These are phyloP conservation scores for Drosophila subpulchrella DNA, from an alignment of 1,140 invertebrate genomes.

Conservation along the genomic window DNA sequence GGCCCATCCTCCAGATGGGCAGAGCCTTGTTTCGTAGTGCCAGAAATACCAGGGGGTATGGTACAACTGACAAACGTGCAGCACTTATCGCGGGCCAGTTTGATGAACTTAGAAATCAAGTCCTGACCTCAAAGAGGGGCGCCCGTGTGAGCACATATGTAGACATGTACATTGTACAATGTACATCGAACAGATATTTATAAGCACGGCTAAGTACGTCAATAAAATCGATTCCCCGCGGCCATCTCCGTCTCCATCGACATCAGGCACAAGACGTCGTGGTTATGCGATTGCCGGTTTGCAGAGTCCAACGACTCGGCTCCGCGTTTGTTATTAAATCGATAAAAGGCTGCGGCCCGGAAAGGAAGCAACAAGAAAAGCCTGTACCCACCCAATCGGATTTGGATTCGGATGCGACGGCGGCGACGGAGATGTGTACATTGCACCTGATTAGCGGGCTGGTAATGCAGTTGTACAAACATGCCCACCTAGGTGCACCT, in stretches of 20 bases:
- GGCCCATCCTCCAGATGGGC: slow-evolving; percentile 21
- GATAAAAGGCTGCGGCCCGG: slow-evolving; percentile 41
- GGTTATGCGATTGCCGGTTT: slow-evolving; percentile 36
- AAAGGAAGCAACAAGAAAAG: slow-evolving; percentile 50
- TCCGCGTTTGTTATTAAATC: slow-evolving; percentile 50
- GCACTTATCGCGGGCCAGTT: slow-evolving; percentile 21
- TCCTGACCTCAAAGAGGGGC: slow-evolving; percentile 9
- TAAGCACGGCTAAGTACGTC: slow-evolving; percentile 10
- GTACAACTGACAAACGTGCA: slow-evolving; percentile 11
- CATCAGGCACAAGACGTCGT: slow-evolving; percentile 1
- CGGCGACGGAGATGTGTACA: slow-evolving; percentile 18
- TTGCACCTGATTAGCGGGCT: slow-evolving; percentile 47
- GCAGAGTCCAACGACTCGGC: slow-evolving; percentile 39
- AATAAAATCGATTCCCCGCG: slow-evolving; percentile 27
- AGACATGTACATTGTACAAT: too few relatives aligned
- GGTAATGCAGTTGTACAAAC: slow-evolving; percentile 25
- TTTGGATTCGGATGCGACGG: slow-evolving; percentile 16
- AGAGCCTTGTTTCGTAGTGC: not conserved
- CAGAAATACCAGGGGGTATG: slow-evolving; percentile 2
- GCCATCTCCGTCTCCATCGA: not conserved
- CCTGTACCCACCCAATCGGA: slow-evolving; percentile 29
- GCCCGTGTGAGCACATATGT: not conserved
- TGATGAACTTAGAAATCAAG: slow-evolving; percentile 25
- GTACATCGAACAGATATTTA: not conserved
- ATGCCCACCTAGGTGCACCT: slow-evolving; percentile 8